Evolutionary conservation across 2,113 vertebrate genomes (phyloP), one percentile per base, ranked within the genome.

Genomic region (Perognathus longimembris): DNA sequence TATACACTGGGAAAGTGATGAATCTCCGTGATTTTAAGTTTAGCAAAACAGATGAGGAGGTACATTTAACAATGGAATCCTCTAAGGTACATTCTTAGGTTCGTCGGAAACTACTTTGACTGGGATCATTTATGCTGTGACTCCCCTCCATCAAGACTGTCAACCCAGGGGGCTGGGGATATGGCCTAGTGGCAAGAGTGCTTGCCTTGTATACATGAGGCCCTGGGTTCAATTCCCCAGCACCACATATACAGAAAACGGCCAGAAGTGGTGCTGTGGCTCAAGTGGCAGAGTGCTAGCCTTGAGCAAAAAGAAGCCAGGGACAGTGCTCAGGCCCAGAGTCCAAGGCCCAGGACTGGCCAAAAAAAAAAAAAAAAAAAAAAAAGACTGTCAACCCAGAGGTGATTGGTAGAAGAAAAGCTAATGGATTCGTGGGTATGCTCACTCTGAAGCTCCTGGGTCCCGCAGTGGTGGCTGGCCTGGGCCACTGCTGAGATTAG

Each of bases 391-490:
- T 57, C 61, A 63, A 22, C 8, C 38, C 38, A 78, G 61, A 61
- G 80, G 32, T 7, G 38, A 86, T 6, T 77, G 34, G 40, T n/a
- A 81, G 50, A 50, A 89, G 71, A 76, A 69, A 67, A 66, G 57
- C 26, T 76, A 64, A 12, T 69, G 34, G 6, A 12, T 84, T 77
- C 69, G 3, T 38, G 70, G 77, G 28, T 70, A 88, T 89, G 91
- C 77, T 34, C 36, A 45, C 86, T 77, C 87, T 61, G 76, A 50
- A 87, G 91, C 59, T 88, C 88, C 70, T 26, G 57, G 77, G 84
- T 4, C 34, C 66, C 88, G 50, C 14, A 1, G 40, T 24, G 30
- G 69, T 75, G 40, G 76, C 67, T 96, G 70, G 80, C 85, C 69
- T 59, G 28, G 32, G 21, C 30, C 22, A 69, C 34, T 70, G 57